A percentile compares a stretch with the other conserved stretches of the same genome.
Evolutionary conservation across 2,888 invertebrate species (phyloP).

Genomic region (Drosophila austrosaltans): DNA sequence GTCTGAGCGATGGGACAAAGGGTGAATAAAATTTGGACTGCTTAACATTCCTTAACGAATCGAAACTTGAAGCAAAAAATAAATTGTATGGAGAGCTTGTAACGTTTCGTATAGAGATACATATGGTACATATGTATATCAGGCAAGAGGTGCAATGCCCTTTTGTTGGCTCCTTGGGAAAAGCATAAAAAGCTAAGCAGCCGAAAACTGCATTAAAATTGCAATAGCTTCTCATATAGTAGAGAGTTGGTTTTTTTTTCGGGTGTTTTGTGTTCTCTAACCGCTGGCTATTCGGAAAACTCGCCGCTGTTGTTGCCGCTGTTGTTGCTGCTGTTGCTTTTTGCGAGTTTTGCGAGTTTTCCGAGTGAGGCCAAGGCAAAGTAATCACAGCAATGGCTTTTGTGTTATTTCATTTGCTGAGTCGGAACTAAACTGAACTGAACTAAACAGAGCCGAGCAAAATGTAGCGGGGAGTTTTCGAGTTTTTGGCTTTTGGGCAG

Average conservation of each 20-base stretch:
- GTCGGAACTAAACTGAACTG: conserved; percentile 3
- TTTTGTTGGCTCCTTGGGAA: conserved; percentile 8
- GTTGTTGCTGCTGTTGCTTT: conserved; percentile 4
- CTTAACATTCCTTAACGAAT: not conserved
- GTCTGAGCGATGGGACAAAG: not conserved
- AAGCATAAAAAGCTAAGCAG: conserved; percentile 57
- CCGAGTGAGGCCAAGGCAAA: conserved; percentile 43
- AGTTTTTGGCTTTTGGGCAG: conserved; percentile 70
- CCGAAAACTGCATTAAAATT: conserved; percentile 67
- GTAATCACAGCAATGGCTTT: conserved; percentile 75
- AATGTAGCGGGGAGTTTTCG: conserved; percentile 43
- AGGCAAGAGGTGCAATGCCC: conserved; percentile 31
- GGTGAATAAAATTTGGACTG: not conserved
- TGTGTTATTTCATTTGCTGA: conserved; percentile 69
- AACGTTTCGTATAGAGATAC: not conserved
- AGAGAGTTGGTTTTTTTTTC: conserved; percentile 30
- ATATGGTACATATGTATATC: not conserved
- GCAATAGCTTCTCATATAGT: conserved; percentile 52
- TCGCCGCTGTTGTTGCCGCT: conserved; percentile 23
- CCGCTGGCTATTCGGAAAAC: conserved; percentile 36
- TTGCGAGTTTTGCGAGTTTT: conserved; percentile 18
- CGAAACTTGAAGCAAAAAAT: not conserved
- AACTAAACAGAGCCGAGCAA: not conserved
- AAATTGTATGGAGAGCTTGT: not conserved
- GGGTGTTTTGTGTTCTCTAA: conserved; percentile 55